Evolutionary conservation across 2,888 invertebrate genomes (phyloP), one percentile per base, ranked within the genome.

Genomic region (Chrysolina haemoptera): DNA sequence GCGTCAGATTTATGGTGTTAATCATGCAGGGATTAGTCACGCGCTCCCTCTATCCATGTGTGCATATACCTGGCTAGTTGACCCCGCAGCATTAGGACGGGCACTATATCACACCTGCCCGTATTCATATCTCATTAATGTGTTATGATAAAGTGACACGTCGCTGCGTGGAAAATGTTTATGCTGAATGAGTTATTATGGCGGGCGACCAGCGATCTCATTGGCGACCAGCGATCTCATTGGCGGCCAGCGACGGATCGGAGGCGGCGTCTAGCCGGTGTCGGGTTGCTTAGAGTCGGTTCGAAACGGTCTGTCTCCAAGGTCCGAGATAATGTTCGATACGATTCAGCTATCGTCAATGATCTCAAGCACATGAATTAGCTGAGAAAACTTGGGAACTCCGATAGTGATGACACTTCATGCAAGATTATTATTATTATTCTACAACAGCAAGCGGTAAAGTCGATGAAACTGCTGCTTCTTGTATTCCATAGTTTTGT

Each of bases 1-100:
- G 89, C 88, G 88, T 86, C 83, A 88, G 88, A 87, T 88, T 88
- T 79, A 90, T 90, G 89, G 90, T 90, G 90, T 91, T 91, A 91
- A 91, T 91, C 90, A 90, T 90, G 89, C 87, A 85, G 87, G 90
- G 91, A 90, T 91, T 91, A 90, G 68, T 80, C 82, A 81, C 78
- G 76, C 77, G 79, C 79, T 83, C 64, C 43, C 69, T 16, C 35
- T 43, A 6, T 63, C 68, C 53, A 41, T 40, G 35, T 68, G 62
- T 16, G 70, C 62, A 22, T 50, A 50, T 73, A 69, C 62, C 64
- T 64, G 64, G 48, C 59, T 72, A 68, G 27, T 82, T 82, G 80
- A 82, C 82, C 81, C 81, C 73, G 79, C 80, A 83, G 82, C 85
- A 82, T 89, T 89, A 89, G 16, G 12, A 11, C 53, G 85, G 86